A percentile compares a stretch with the other conserved stretches of the same genome.
phyloP scores from a whole-genome alignment of 2,113 vertebrate species.

The Oryctolagus cuniculus region mOryCun1.1 NC_091444.1:50694001-50694500 shows the following conservation, averaged over 20 bases:
- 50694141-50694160: not conserved
- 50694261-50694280: not conserved
- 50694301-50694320: not conserved
- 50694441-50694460: too few species aligned
- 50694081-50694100: not conserved
- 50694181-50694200: not conserved
- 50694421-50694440: not conserved
- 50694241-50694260: not conserved
- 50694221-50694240: not conserved
- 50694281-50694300: not conserved
- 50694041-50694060: not conserved
- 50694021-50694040: not conserved
- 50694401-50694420: not conserved
- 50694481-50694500: not conserved
- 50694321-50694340: not conserved
- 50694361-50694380: not conserved
- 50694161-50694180: not conserved
- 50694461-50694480: not conserved
- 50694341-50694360: not conserved
- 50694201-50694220: not conserved
- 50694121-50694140: not conserved
- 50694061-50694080: not conserved
- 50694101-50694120: not conserved
- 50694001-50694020: not conserved
- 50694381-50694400: not conserved